Evolutionary conservation across 2,888 invertebrate genomes (phyloP).

Genomic region (Beris morrisii): DNA sequence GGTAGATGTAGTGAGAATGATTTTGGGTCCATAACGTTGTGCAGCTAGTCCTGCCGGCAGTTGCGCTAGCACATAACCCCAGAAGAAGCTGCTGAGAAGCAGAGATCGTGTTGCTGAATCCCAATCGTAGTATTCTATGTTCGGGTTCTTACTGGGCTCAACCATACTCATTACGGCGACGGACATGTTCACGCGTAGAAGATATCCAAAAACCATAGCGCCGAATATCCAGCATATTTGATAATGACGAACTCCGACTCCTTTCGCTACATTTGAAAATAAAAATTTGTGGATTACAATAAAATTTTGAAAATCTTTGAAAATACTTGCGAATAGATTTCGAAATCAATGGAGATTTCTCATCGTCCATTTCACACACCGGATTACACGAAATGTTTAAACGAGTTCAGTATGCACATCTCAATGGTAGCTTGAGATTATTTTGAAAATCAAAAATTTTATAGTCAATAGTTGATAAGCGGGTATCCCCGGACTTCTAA

Average conservation of each 20-base stretch:
- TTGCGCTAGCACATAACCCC: conserved; percentile 77
- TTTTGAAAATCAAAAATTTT: no score
- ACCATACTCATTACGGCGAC: conserved; percentile 78
- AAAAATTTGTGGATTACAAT: not conserved
- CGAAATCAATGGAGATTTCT: not conserved
- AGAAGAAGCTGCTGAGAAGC: conserved; percentile 75
- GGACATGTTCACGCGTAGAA: conserved; percentile 69
- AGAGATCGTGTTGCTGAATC: conserved; percentile 59
- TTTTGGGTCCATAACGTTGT: conserved; percentile 24
- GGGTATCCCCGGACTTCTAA: no score
- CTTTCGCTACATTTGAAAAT: conserved; percentile 53
- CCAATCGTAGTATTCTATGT: conserved; percentile 52
- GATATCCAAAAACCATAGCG: conserved; percentile 65
- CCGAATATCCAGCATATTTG: conserved; percentile 65
- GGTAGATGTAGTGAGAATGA: conserved; percentile 9
- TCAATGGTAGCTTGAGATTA: no score
- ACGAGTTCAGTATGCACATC: no score
- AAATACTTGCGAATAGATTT: not conserved
- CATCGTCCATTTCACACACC: no score
- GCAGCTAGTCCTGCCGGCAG: conserved; percentile 62
- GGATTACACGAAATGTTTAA: no score
- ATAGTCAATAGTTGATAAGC: no score
- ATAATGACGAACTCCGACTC: conserved; percentile 65
- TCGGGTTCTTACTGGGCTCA: conserved; percentile 45
- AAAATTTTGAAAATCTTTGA: not conserved